Percentiles rank a stretch among this genome's conserved stretches.
These are phyloP conservation scores for Nemotelus nigrinus DNA, from an alignment of 2,888 invertebrate genomes.

Conservation along the genomic window DNA sequence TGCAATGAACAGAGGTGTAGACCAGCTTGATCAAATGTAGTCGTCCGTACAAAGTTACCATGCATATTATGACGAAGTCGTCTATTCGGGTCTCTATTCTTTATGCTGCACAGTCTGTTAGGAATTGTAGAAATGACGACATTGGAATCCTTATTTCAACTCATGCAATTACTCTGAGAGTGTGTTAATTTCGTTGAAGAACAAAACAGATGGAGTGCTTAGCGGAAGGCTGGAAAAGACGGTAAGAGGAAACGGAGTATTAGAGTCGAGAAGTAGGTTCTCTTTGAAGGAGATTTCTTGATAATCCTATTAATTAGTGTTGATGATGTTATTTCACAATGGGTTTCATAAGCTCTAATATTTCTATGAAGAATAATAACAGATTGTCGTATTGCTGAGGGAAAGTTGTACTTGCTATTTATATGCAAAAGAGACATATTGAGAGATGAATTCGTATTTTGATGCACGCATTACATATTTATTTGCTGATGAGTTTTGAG, in stretches of 20 bases:
- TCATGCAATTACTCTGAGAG: conserved; percentile 3
- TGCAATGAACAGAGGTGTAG: neutral
- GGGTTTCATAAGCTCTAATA: neutral
- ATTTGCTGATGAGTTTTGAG: too few relatives aligned
- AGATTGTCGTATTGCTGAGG: too few relatives aligned
- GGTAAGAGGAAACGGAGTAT: neutral
- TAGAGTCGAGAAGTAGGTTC: neutral
- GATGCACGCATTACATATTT: too few relatives aligned
- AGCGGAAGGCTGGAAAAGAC: neutral
- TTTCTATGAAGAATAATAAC: neutral
- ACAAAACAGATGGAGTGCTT: neutral
- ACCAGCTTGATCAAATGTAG: neutral
- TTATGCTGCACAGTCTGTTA: neutral
- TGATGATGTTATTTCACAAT: conserved; percentile 11
- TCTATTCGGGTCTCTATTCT: neutral
- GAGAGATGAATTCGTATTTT: too few relatives aligned
- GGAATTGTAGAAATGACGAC: neutral
- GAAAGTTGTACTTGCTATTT: too few relatives aligned
- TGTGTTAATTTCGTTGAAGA: conserved; percentile 2
- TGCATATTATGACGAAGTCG: neutral
- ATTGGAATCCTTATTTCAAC: conserved; percentile 2
- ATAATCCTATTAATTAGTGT: conserved; percentile 6
- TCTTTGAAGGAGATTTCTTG: neutral
- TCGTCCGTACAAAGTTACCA: neutral
- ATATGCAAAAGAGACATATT: too few relatives aligned